These are phyloP conservation scores for Oligia latruncula DNA, from an alignment of 2,888 invertebrate genomes.

Conservation along the genomic window DNA sequence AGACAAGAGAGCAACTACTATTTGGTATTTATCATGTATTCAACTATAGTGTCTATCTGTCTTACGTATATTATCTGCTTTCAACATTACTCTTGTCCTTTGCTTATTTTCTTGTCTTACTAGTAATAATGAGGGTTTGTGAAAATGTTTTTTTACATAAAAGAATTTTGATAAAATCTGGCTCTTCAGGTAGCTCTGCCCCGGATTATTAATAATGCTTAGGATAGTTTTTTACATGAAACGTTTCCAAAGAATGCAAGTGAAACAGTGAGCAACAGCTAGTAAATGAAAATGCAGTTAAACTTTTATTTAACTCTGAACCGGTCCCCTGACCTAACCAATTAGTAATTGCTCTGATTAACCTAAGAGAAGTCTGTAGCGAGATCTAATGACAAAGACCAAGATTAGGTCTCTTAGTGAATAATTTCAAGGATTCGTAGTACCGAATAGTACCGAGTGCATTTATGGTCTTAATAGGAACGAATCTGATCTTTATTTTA, in stretches of 20 bases:
- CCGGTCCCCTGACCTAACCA: slow-evolving; percentile 22
- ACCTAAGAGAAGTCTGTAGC: slow-evolving; percentile 19
- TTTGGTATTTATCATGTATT: neutral
- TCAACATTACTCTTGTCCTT: neutral
- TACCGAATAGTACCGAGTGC: neutral
- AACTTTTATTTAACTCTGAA: slow-evolving; percentile 9
- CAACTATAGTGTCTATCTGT: neutral
- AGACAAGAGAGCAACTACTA: neutral
- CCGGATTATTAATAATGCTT: neutral
- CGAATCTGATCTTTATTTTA: neutral
- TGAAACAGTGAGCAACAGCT: neutral
- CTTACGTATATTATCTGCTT: neutral
- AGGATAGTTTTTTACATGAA: neutral
- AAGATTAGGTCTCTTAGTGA: slow-evolving; percentile 1
- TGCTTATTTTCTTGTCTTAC: neutral
- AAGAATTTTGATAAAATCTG: neutral
- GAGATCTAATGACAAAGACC: slow-evolving; percentile 3
- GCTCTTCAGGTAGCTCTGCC: too few relatives aligned
- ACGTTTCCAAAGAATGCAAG: neutral
- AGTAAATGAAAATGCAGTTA: neutral
- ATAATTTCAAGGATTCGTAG: slow-evolving; percentile 19
- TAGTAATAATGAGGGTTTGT: neutral
- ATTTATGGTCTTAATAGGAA: neutral
- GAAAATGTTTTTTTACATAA: neutral
- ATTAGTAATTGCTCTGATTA: slow-evolving; percentile 44